A percentile compares a stretch with the other conserved stretches of the same genome.
Conservation (phyloP, 2,797 vertebrate species). For the Serranus cabrilla region DNA sequence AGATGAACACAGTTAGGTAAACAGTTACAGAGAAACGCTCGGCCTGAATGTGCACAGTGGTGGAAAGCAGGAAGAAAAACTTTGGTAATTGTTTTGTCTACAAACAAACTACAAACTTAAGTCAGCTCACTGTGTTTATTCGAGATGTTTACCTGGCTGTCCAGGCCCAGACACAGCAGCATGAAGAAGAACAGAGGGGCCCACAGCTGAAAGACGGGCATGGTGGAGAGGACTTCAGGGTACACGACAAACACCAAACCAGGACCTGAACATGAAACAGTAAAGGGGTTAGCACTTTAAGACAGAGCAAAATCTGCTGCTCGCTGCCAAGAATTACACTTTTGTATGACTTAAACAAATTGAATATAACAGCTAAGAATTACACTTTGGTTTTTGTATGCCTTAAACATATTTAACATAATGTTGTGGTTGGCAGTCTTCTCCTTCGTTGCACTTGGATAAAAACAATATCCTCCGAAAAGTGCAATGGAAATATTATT, state of each 20-base stretch:
- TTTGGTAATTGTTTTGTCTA: background rate
- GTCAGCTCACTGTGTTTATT: background rate
- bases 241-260: conserved; percentile 88
- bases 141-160: conserved; percentile 82
- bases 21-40: conserved; percentile 2
- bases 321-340: background rate
- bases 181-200: conserved; percentile 86
- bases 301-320: background rate
- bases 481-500: too few relatives aligned
- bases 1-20: background rate
- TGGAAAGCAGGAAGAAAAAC: background rate
- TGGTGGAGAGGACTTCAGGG: conserved; percentile 86
- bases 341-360: background rate
- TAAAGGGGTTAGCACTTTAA: background rate
- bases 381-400: too few relatives aligned
- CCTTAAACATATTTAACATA: too few relatives aligned
- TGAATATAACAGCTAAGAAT: background rate
- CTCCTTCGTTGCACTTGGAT: too few relatives aligned
- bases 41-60: background rate
- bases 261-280: conserved; percentile 75
- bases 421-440: background rate
- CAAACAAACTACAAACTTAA: background rate
- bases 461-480: too few relatives aligned
- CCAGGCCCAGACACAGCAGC: conserved; percentile 85
- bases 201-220: conserved; percentile 83